These are phyloP conservation scores for Ceuthmochares aereus DNA, from an alignment of 2,113 vertebrate species.

Conservation along the genomic window DNA sequence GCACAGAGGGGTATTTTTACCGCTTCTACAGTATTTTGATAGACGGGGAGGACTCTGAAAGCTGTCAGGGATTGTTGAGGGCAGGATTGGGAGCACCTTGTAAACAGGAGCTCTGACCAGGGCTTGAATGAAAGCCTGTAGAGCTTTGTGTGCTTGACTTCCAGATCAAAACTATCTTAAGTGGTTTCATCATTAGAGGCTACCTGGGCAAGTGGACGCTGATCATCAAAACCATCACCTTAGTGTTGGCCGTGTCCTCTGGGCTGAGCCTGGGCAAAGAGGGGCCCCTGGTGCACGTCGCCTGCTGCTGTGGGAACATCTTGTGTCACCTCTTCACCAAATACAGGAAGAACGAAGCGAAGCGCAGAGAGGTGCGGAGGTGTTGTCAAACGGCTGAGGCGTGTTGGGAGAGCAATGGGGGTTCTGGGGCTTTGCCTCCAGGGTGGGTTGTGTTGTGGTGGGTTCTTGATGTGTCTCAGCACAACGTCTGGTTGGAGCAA, in stretches of 20 bases:
- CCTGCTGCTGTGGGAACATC: conserved; percentile 97
- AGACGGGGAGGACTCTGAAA: not conserved
- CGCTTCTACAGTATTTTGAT: not conserved
- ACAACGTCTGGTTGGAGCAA: rapidly evolving
- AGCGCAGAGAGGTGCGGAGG: conserved; percentile 88
- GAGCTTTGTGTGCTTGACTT: conserved; percentile 74
- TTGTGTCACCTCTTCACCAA: conserved; percentile 96
- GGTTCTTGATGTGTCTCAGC: not conserved
- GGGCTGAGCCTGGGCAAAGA: conserved; percentile 96
- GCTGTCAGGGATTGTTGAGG: not conserved
- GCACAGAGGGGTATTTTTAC: not conserved
- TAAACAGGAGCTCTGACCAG: conserved; percentile 22
- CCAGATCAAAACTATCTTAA: conserved; percentile 98
- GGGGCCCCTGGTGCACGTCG: conserved; percentile 95
- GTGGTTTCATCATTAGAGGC: conserved; percentile 96
- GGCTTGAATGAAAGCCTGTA: conserved; percentile 61
- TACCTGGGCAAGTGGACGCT: conserved; percentile 98
- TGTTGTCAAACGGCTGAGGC: not conserved
- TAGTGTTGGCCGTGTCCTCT: conserved; percentile 95
- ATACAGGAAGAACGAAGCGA: conserved; percentile 95
- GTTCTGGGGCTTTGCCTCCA: not conserved
- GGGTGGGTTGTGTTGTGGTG: rapidly evolving
- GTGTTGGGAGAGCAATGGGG: not conserved
- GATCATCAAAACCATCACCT: conserved; percentile 93
- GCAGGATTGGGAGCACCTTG: not conserved